These are phyloP conservation scores for Bemisia tabaci DNA, from an alignment of 1,140 invertebrate species.

Conservation along the genomic window DNA sequence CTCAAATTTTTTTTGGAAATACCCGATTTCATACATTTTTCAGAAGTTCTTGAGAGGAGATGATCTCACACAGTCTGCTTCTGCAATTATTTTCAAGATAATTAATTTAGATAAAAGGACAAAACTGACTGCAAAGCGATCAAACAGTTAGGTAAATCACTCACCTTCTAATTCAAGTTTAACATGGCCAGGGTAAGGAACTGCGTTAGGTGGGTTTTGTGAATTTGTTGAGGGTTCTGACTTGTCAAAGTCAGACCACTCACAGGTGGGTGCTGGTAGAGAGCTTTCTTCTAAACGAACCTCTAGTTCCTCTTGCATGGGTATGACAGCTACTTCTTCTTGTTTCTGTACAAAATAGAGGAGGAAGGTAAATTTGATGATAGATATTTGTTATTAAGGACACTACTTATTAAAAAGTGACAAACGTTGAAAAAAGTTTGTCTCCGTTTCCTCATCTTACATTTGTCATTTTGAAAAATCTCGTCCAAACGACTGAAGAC, in stretches of 20 bases:
- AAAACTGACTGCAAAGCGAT: not conserved
- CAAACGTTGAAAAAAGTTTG: conserved; percentile 1
- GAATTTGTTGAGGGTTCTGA: not conserved
- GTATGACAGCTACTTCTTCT: conserved; percentile 32
- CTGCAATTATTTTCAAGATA: too few species aligned
- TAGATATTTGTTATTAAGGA: not conserved
- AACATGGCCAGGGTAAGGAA: conserved; percentile 25
- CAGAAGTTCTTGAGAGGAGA: too few species aligned
- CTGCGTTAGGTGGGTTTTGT: not conserved
- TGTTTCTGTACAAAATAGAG: not conserved
- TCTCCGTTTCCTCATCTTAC: too few species aligned
- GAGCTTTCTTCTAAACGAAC: conserved; percentile 32
- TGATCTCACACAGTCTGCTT: too few species aligned
- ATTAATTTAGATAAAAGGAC: too few species aligned
- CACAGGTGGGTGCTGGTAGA: conserved; percentile 12
- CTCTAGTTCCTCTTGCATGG: conserved; percentile 38
- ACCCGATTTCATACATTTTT: too few species aligned
- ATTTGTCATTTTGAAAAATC: too few species aligned
- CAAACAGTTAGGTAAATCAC: not conserved
- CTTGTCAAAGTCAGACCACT: conserved; percentile 15
- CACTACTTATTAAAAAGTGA: not conserved
- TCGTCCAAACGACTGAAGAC: too few species aligned
- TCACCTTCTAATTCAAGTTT: conserved; percentile 36
- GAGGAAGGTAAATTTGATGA: not conserved
- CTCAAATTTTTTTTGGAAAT: too few species aligned